Base-by-base conservation (phyloP, 1,140 invertebrate genomes). In the Brachionus paranguensis region DNA sequence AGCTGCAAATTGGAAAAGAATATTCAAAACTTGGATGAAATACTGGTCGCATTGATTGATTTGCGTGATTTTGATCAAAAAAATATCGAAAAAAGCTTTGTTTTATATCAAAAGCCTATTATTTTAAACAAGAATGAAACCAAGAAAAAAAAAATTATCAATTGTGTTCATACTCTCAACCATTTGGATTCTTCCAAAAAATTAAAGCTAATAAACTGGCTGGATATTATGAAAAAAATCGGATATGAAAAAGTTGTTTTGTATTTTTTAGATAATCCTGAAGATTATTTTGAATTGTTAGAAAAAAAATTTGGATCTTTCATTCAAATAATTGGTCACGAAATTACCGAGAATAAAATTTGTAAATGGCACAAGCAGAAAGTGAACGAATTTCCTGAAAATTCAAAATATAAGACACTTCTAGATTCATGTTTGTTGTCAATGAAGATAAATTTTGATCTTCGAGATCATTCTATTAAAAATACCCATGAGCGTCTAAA, bases 131-230 rank as follows among this genome's bases (percentile, higher is more conserved):
- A 41, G 20, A 43, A 14, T 17, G 20, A 3, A 5, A 0, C 70
- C 3, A 74, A 74, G 37, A 74, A 74, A 74, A 14, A 74, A 11
- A 8, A 11, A 12, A 74, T 76, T 47, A 14, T 76, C 5, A 76
- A 76, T 37, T 76, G 72, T 76, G 72, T 76, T 12, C 72, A 76
- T 76, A 76, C 45, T 1, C 29, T 76, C 24, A 7, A 50, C 41
- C 47, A 29, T 24, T 76, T 76, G 27, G 70, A 74, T 74, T 14
- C 37, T 20, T 12, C 17, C 2, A 74, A 74, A 74, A 17, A 43
- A 14, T n/a, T 11, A 43, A 74, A 74, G 27, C 27, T 74, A 8
- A 14, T 43, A 11, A 74, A 74, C 47, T 74, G 70, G 70, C 37
- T 74, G 2, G 5, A 20, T 8, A 74, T 74, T 14, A 41, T 47